Evolutionary conservation across 2,797 vertebrate species (phyloP).

Genomic region (Coracias cyanogaster): DNA sequence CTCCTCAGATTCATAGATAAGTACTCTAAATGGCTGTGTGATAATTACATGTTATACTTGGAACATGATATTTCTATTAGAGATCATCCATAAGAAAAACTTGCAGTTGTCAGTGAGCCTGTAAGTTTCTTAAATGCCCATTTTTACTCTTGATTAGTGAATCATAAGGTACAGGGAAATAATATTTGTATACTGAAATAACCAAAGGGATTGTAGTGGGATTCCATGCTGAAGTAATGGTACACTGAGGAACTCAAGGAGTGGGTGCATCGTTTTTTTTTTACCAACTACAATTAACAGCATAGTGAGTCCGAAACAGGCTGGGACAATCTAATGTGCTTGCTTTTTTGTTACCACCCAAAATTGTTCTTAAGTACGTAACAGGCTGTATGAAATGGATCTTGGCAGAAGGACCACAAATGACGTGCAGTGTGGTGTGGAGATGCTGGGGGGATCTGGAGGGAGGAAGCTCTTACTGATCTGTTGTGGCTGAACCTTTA

Average conservation of each 20-base stretch:
- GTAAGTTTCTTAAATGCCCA: background rate
- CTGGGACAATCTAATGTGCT: background rate
- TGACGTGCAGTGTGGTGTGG: background rate
- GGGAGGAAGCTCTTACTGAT: background rate
- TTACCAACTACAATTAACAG: background rate
- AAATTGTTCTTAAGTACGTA: background rate
- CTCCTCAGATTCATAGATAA: conserved; percentile 71
- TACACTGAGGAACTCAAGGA: background rate
- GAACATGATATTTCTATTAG: conserved; percentile 46
- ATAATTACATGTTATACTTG: conserved; percentile 65
- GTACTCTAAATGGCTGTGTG: conserved; percentile 44
- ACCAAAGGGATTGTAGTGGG: background rate
- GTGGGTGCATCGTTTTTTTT: background rate
- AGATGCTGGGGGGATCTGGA: background rate
- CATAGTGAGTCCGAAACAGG: background rate
- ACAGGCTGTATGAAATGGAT: background rate
- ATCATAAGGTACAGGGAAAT: background rate
- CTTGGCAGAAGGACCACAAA: background rate
- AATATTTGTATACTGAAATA: background rate
- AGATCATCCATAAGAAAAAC: conserved; percentile 27
- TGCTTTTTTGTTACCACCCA: background rate
- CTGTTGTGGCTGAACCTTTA: background rate
- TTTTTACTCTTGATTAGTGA: background rate
- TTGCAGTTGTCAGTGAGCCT: conserved; percentile 20
- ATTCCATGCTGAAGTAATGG: background rate